Percentiles rank a stretch among this genome's conserved stretches.
Conservation (phyloP, 2,888 invertebrate genomes). For the Lamproptera curius region DNA sequence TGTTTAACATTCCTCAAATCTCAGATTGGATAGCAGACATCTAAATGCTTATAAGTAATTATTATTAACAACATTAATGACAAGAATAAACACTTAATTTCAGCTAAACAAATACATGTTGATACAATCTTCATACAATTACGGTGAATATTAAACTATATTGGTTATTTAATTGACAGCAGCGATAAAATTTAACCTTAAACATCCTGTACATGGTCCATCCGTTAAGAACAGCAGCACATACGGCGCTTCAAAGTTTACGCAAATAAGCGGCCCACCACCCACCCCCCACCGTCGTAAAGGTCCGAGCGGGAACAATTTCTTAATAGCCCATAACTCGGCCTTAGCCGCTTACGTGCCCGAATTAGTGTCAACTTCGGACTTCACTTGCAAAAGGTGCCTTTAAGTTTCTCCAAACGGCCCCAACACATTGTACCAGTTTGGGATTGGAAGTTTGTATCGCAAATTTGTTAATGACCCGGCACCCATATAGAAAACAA, state of each 20-base stretch:
- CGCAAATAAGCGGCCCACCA: conserved; percentile 46
- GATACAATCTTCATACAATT: too few relatives aligned
- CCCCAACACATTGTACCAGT: conserved; percentile 10
- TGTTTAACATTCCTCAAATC: too few relatives aligned
- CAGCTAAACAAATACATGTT: too few relatives aligned
- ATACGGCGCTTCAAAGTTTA: conserved; percentile 57
- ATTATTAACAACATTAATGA: too few relatives aligned
- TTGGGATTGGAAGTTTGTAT: neutral
- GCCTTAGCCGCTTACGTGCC: conserved; percentile 55
- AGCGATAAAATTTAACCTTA: too few relatives aligned
- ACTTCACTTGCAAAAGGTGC: conserved; percentile 26
- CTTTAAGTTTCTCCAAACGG: conserved; percentile 14
- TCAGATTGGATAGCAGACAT: too few relatives aligned
- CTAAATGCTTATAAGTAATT: too few relatives aligned
- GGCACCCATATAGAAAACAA: too few relatives aligned
- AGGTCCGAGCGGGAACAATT: conserved; percentile 63
- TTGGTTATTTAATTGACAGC: too few relatives aligned
- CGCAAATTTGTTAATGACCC: conserved; percentile 2
- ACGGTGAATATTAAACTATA: too few relatives aligned
- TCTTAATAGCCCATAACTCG: conserved; percentile 72
- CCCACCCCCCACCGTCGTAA: conserved; percentile 25
- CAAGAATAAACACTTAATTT: too few relatives aligned
- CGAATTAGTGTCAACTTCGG: conserved; percentile 61
- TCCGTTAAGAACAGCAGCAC: conserved; percentile 46
- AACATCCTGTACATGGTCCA: conserved; percentile 43